phyloP scores from a whole-genome alignment of 92 coral and sea anemone species.

The Pocillopora meandrina region DNA sequence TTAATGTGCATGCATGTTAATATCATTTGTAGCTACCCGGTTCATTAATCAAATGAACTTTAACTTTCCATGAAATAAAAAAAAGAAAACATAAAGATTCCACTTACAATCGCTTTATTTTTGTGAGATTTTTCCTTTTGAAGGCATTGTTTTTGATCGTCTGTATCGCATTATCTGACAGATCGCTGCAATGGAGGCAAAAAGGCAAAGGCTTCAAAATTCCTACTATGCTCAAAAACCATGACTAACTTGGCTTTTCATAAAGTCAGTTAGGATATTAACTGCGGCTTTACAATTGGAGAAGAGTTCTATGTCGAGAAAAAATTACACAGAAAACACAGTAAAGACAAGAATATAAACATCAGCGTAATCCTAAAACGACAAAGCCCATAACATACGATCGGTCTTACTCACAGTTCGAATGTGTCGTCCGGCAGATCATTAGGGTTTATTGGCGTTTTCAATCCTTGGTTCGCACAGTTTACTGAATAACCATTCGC shows the following conservation, averaged over 20 bases:
- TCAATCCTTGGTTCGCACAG: constrained; percentile 20
- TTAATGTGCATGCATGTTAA: constrained; percentile 5
- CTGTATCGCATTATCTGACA: constrained; percentile 68
- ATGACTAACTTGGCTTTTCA: neutral
- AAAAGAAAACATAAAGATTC: neutral
- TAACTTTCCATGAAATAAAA: constrained; percentile 8
- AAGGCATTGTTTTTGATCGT: constrained; percentile 68
- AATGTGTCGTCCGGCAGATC: constrained; percentile 23
- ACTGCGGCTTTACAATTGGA: neutral
- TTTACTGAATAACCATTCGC: neutral
- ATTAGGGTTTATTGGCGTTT: constrained; percentile 13
- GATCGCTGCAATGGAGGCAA: constrained; percentile 56
- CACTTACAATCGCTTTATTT: constrained; percentile 84
- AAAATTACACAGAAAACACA: neutral
- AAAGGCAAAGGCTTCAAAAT: constrained; percentile 15
- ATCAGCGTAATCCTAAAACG: neutral
- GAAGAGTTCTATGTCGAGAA: neutral
- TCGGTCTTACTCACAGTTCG: constrained; percentile 11
- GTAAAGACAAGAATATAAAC: neutral
- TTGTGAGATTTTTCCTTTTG: constrained; percentile 44
- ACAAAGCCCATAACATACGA: neutral
- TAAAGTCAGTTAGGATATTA: neutral
- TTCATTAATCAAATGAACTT: constrained; percentile 8
- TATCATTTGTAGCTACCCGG: neutral
- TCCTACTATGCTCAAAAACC: neutral